Percentiles rank a stretch among this genome's conserved stretches.
These are phyloP conservation scores for Spatulosminthurus flaviceps DNA, from an alignment of 2,888 invertebrate species.

Conservation along the genomic window DNA sequence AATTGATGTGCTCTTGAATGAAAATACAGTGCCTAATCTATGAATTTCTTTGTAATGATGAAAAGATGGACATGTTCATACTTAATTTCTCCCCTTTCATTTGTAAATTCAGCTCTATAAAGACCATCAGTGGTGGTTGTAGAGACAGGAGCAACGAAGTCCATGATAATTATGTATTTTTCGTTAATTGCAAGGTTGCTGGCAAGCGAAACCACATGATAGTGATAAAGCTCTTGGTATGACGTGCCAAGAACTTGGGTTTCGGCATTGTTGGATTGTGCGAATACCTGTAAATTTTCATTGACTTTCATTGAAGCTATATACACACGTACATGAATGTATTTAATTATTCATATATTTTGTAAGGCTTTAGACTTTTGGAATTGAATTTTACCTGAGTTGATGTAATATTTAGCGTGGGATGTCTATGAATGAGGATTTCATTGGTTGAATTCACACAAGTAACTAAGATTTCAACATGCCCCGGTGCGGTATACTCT, in stretches of 20 bases:
- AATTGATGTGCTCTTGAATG: too few species aligned
- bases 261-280: neutral
- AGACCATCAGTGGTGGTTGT: conserved; percentile 53
- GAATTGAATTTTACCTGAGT: neutral
- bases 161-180: conserved; percentile 49
- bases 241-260: neutral
- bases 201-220: neutral
- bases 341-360: too few species aligned
- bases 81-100: conserved; percentile 43
- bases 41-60: too few species aligned
- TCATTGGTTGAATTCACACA: neutral
- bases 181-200: neutral
- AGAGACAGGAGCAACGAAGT: conserved; percentile 51
- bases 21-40: too few species aligned
- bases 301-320: too few species aligned
- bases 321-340: too few species aligned
- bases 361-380: too few species aligned
- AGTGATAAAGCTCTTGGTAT: neutral
- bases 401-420: neutral
- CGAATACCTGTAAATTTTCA: neutral
- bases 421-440: conserved; percentile 11
- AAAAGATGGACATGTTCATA: conserved; percentile 11
- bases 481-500: conserved; percentile 54
- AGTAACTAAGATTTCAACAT: conserved; percentile 46
- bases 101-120: conserved; percentile 53